phyloP scores from a whole-genome alignment of 2,113 vertebrate genomes.

The Stegostoma tigrinum region DNA sequence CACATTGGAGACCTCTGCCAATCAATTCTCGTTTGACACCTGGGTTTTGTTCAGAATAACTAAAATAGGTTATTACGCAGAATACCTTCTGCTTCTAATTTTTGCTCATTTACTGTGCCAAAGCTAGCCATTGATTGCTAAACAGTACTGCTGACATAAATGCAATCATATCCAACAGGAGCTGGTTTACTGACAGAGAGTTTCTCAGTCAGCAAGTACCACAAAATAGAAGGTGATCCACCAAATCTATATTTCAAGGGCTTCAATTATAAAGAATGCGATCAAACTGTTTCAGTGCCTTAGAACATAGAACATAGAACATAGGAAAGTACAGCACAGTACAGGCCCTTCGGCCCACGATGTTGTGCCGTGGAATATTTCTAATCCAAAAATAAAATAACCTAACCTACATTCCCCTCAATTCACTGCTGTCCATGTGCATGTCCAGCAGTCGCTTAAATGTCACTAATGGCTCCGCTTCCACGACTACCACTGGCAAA shows the following conservation, averaged over 20 bases:
- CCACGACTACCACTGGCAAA: no score
- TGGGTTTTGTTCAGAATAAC: neutral
- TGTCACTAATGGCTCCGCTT: no score
- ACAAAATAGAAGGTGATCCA: neutral
- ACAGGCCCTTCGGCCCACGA: no score
- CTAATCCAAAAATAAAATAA: no score
- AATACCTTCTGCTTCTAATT: slow-evolving; percentile 20
- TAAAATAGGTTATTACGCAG: neutral
- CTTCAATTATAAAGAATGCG: neutral
- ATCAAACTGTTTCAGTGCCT: neutral
- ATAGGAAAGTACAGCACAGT: no score
- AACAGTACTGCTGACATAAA: neutral
- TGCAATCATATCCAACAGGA: neutral
- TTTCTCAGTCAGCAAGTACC: neutral
- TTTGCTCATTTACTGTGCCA: neutral
- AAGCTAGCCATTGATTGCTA: neutral
- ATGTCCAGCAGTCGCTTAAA: no score
- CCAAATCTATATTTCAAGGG: neutral
- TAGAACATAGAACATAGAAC: no score
- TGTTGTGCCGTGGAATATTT: no score
- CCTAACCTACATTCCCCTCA: no score
- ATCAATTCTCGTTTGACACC: neutral
- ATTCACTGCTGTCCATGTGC: no score
- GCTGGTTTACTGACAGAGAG: neutral
- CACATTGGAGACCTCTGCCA: neutral